phyloP scores from a whole-genome alignment of 2,888 invertebrate species.

The Eupithecia vulgata region DNA sequence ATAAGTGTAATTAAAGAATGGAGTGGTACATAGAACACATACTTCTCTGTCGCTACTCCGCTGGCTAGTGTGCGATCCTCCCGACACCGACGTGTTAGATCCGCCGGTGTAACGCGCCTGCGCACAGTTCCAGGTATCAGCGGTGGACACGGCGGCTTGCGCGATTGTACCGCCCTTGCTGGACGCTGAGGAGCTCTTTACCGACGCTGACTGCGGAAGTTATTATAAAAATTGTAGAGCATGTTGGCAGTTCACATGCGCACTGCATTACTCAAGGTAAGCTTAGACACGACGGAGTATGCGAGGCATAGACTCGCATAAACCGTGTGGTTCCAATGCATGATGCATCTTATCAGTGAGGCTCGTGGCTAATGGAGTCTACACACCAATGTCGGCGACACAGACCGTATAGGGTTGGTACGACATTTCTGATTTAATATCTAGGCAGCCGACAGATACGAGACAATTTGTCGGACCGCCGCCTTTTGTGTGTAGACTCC shows the following conservation, averaged over 20 bases:
- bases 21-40: background rate
- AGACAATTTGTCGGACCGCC: background rate
- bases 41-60: conserved; percentile 58
- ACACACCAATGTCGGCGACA: background rate
- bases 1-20: background rate
- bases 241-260: background rate
- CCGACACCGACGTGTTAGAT: conserved; percentile 86
- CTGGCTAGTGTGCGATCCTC: conserved; percentile 86
- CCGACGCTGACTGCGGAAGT: conserved; percentile 63
- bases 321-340: background rate
- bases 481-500: background rate
- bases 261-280: background rate
- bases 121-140: conserved; percentile 59
- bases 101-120: conserved; percentile 54
- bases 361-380: background rate
- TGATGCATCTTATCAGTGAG: background rate
- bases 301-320: background rate
- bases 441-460: too few relatives aligned
- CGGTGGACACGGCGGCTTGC: conserved; percentile 54
- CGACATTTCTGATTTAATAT: too few relatives aligned
- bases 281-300: background rate
- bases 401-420: background rate
- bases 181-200: conserved; percentile 69
- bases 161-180: conserved; percentile 67
- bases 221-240: background rate